phyloP scores from a whole-genome alignment of 2,797 vertebrate species.

The Sphenopsis melanotis region DNA sequence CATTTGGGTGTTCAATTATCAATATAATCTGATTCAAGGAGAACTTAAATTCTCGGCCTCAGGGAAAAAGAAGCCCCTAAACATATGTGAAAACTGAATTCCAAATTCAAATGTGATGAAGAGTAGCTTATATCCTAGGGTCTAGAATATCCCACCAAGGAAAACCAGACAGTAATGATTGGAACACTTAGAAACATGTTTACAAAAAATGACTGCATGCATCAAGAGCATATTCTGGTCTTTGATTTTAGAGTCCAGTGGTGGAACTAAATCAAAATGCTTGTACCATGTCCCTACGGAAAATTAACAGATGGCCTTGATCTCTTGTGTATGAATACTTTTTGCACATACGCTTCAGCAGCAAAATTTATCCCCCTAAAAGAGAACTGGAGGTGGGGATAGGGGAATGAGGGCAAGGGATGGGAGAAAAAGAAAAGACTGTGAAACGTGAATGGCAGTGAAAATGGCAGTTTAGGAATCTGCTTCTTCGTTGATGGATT shows the following conservation, averaged over 20 bases:
- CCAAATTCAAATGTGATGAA: not conserved
- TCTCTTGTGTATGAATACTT: not conserved
- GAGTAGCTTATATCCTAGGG: not conserved
- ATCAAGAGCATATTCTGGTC: not conserved
- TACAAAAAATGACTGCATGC: slow-evolving; percentile 2
- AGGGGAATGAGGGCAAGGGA: rapidly evolving
- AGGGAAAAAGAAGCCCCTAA: not conserved
- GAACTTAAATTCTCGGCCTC: not conserved
- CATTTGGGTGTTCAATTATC: not conserved
- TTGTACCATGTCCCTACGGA: not conserved
- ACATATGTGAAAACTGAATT: slow-evolving; percentile 23
- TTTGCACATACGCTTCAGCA: not conserved
- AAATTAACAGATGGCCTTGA: slow-evolving; percentile 30
- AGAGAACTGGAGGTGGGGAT: not conserved
- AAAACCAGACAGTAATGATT: slow-evolving; percentile 1
- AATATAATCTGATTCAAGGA: not conserved
- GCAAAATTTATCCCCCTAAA: not conserved
- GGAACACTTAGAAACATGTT: slow-evolving; percentile 10
- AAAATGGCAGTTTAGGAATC: not conserved
- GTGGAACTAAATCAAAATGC: slow-evolving; percentile 35
- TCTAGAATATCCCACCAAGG: not conserved
- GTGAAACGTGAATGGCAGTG: not conserved
- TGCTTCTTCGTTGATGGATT: not conserved
- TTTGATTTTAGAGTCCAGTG: slow-evolving; percentile 27
- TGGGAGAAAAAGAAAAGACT: not conserved